These are phyloP conservation scores for Onchidella celtica DNA, from an alignment of 2,888 invertebrate species.

Conservation along the genomic window DNA sequence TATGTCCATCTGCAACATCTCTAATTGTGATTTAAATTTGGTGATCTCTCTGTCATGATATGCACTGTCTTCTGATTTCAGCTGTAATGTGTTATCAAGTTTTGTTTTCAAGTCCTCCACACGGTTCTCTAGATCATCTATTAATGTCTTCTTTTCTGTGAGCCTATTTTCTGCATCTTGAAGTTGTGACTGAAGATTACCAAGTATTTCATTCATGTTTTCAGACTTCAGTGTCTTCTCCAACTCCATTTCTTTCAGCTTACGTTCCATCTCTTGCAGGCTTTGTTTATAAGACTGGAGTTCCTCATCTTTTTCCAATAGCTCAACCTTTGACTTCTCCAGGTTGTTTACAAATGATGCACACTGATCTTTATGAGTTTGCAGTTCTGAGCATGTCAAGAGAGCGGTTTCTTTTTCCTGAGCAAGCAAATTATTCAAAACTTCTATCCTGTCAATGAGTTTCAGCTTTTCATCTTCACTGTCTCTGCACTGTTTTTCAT, in stretches of 20 bases:
- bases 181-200: background rate
- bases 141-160: background rate
- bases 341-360: background rate
- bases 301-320: background rate
- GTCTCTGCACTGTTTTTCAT: background rate
- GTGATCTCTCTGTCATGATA: background rate
- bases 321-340: background rate
- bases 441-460: background rate
- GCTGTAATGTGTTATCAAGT: background rate
- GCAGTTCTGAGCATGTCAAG: background rate
- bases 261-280: background rate
- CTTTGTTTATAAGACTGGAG: background rate
- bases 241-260: constrained; percentile 1
- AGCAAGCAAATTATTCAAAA: background rate
- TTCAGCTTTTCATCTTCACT: background rate
- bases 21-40: constrained; percentile 34
- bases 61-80: background rate
- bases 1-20: constrained; percentile 37
- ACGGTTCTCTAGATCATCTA: background rate
- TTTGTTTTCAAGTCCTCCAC: background rate
- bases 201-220: background rate
- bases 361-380: constrained; percentile 15
- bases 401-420: background rate
- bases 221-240: background rate
- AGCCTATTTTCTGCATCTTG: constrained; percentile 39